Base-by-base conservation (phyloP, 1,140 invertebrate genomes). In the Stegodyphus mimosarum region DNA sequence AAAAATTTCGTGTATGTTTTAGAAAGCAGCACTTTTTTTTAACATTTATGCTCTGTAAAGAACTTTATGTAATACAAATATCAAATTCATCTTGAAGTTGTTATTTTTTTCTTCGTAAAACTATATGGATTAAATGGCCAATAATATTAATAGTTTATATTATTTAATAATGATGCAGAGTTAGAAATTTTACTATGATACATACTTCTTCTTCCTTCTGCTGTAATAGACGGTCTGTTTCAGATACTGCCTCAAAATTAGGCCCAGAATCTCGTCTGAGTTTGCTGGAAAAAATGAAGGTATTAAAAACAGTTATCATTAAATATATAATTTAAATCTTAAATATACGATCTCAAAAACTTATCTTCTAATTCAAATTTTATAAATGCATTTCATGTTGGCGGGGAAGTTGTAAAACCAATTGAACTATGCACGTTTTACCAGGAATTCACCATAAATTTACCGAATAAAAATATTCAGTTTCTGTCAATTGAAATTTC, bases 191-290 rank as follows among this genome's bases (percentile, higher is more conserved):
- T 11, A 70, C 3, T 64, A 33, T 7, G 7, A 7, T 13, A 83
- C 17, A 91, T 92, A 96, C 95, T 93, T 98, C 96, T 92, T 97
- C 96, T 89, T 98, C 96, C 90, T 98, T 98, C 89, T 97, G 95
- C 88, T 96, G 90, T 7, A 98, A 91, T 70, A 98, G 90, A 70
- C 95, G 92, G 90, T 98, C 96, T 0, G 96, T 96, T 90, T 96
- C 95, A 15, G 94, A 94, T 86, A 96, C 94, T 88, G 93, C 93
- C 78, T 95, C 94, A 88, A 96, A 95, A 63, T 93, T 93, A 79
- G 91, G 92, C 88, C 91, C 93, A 90, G 93, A 96, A 89, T 96
- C 94, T 93, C 95, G 92, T 90, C 97, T 97, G 89, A 97, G 91
- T 93, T 97, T 97, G 88, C 94, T 95, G 86, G 50, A 88, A 88